These are phyloP conservation scores for Cebidichthys violaceus DNA, from an alignment of 2,113 vertebrate genomes.

Conservation along the genomic window DNA sequence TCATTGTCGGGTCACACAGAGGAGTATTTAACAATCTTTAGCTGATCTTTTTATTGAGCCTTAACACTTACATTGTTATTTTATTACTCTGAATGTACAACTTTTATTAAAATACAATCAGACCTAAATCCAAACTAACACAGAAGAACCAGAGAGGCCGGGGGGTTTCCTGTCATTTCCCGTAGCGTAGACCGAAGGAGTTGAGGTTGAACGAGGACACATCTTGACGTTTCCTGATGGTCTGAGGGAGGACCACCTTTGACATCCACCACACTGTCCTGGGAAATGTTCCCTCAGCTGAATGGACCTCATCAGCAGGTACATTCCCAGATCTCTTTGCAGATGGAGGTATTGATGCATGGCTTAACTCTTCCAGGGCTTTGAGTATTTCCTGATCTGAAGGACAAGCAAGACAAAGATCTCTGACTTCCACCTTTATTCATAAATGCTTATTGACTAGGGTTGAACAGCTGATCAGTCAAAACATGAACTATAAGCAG, in stretches of 20 bases:
- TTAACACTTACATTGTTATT: neutral
- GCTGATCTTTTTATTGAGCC: neutral
- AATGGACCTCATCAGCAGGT: neutral
- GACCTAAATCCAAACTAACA: neutral
- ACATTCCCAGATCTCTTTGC: neutral
- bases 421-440: neutral
- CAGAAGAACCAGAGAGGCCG: neutral
- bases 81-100: conserved; percentile 2
- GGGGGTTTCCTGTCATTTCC: conserved; percentile 37
- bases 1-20: neutral
- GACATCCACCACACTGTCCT: conserved; percentile 16
- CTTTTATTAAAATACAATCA: neutral
- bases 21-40: neutral
- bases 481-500: neutral
- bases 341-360: neutral
- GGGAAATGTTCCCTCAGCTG: conserved; percentile 5
- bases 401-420: conserved; percentile 20
- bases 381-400: conserved; percentile 31
- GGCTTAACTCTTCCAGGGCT: conserved; percentile 28
- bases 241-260: neutral
- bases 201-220: conserved; percentile 49
- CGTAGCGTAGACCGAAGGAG: conserved; percentile 53
- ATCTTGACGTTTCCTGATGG: conserved; percentile 23
- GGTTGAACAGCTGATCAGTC: neutral
- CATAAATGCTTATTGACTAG: neutral